A percentile compares a stretch with the other conserved stretches of the same genome.
These are phyloP conservation scores for Neoniphon sammara DNA, from an alignment of 2,797 vertebrate species.

Conservation along the genomic window DNA sequence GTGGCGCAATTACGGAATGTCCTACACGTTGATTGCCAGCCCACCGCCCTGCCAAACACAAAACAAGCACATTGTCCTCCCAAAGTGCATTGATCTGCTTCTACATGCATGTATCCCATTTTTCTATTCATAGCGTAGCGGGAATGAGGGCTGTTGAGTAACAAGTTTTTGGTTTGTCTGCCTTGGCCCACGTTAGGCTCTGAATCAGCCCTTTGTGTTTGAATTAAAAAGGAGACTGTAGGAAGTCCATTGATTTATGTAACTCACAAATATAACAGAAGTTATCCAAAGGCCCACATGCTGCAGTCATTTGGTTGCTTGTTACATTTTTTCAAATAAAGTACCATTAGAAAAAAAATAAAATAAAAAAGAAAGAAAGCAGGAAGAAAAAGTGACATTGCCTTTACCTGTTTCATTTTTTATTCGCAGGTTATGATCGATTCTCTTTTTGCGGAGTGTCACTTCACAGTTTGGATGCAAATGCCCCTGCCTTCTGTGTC, in stretches of 20 bases:
- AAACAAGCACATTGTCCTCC: constrained; percentile 46
- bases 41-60: constrained; percentile 38
- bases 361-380: not conserved
- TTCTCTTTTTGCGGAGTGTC: not conserved
- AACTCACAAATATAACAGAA: constrained; percentile 8
- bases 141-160: constrained; percentile 20
- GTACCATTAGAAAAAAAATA: not conserved
- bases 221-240: constrained; percentile 22
- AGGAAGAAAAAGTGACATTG: not conserved
- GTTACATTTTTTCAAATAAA: not conserved
- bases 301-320: not conserved
- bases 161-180: constrained; percentile 25
- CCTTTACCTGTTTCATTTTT: not conserved
- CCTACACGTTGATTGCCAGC: constrained; percentile 40
- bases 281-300: constrained; percentile 8
- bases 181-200: constrained; percentile 5
- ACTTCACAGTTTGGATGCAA: constrained; percentile 19
- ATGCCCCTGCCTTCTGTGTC: constrained; percentile 20
- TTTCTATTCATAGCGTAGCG: constrained; percentile 11
- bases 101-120: constrained; percentile 29
- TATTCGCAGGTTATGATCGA: not conserved
- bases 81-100: constrained; percentile 31
- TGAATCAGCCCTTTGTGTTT: constrained; percentile 46
- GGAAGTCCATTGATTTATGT: constrained; percentile 33
- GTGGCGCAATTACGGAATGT: constrained; percentile 26